Conservation (phyloP, 2,888 invertebrate species). For the Griposia aprilina region DNA sequence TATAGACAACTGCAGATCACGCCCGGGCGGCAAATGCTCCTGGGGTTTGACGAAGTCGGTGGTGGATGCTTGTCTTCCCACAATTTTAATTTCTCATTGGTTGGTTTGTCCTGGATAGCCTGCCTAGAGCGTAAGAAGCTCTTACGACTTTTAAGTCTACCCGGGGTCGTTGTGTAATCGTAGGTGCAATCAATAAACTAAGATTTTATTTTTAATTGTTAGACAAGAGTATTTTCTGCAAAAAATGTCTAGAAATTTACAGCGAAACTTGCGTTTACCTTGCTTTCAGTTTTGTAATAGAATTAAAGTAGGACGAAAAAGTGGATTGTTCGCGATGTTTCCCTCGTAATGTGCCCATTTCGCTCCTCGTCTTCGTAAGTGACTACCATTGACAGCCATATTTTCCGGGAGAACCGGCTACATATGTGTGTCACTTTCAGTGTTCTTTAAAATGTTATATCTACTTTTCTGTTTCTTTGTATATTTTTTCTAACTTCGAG, state of each 20-base stretch:
- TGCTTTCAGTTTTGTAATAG: slow-evolving; percentile 32
- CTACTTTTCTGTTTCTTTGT: slow-evolving; percentile 2
- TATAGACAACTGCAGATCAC: neutral
- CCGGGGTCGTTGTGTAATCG: neutral
- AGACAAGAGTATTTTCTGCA: neutral
- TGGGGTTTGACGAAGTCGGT: neutral
- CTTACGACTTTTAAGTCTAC: neutral
- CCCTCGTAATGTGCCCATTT: slow-evolving; percentile 36
- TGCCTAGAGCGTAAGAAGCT: neutral
- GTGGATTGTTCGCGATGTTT: slow-evolving; percentile 20
- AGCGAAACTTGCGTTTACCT: slow-evolving; percentile 17
- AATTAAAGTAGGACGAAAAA: slow-evolving; percentile 29
- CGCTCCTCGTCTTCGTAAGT: slow-evolving; percentile 49
- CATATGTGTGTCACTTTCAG: slow-evolving; percentile 17
- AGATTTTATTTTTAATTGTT: neutral
- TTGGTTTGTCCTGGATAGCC: neutral
- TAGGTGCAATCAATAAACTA: neutral
- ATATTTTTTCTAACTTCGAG: neutral
- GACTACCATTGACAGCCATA: slow-evolving; percentile 49
- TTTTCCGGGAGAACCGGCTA: slow-evolving; percentile 17
- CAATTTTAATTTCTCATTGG: neutral
- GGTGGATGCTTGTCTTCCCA: neutral
- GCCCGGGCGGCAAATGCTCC: neutral
- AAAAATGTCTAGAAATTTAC: slow-evolving; percentile 1
- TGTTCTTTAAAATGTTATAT: slow-evolving; percentile 14